Conservation (phyloP, 1,140 invertebrate species). For the Zaprionus tsacasi region DNA sequence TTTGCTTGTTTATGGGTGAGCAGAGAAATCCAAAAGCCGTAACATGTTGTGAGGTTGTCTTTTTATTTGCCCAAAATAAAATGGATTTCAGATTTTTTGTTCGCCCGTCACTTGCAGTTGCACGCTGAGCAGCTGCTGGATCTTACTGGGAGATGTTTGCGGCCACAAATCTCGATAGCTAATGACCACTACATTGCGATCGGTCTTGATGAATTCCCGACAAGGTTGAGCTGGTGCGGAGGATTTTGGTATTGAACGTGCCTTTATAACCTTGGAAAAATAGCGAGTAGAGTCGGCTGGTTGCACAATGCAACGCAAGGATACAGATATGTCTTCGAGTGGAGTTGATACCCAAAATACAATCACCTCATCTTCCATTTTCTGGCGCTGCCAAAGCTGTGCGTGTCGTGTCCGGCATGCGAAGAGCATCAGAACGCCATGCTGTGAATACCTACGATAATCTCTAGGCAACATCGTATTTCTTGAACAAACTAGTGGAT, state of each 20-base stretch:
- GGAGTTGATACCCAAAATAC: conserved; percentile 56
- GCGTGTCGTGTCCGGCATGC: conserved; percentile 56
- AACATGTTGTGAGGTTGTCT: neutral
- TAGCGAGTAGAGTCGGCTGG: conserved; percentile 31
- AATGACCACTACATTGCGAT: conserved; percentile 53
- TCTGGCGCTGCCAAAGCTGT: conserved; percentile 48
- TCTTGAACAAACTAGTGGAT: conserved; percentile 50
- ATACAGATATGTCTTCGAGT: conserved; percentile 36
- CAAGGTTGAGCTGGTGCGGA: conserved; percentile 11
- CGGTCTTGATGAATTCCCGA: conserved; percentile 57
- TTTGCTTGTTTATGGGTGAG: neutral
- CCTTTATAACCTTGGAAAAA: conserved; percentile 47
- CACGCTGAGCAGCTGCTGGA: conserved; percentile 46
- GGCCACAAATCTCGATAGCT: conserved; percentile 44
- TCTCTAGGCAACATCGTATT: conserved; percentile 49
- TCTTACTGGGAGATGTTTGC: conserved; percentile 22
- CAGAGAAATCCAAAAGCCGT: neutral
- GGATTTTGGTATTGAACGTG: conserved; percentile 31
- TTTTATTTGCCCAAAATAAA: neutral
- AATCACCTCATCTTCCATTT: conserved; percentile 42
- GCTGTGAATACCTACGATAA: conserved; percentile 56
- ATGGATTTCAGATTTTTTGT: conserved; percentile 12
- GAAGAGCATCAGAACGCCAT: conserved; percentile 50
- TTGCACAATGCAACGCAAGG: conserved; percentile 50
- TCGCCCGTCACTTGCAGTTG: conserved; percentile 51